Evolutionary conservation across 35 echinoderm and acorn worm genomes (phyloP).

Genomic region (Chiridota heheva): DNA sequence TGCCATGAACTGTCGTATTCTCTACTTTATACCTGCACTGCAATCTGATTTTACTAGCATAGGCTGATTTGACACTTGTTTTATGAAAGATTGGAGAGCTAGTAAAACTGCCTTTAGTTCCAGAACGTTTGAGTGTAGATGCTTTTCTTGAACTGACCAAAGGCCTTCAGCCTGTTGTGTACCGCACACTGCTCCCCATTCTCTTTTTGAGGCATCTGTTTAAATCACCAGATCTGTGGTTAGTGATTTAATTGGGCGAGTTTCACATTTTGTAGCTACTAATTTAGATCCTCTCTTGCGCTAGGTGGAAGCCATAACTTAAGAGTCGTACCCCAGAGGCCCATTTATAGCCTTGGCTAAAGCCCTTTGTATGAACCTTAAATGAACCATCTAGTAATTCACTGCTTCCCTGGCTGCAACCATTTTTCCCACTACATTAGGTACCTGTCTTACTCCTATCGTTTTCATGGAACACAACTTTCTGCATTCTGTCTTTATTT

Average conservation of each 20-base stretch:
- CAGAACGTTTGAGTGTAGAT: background rate
- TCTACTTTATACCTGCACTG: too few relatives aligned
- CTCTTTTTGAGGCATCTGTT: background rate
- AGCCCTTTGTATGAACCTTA: conserved; percentile 19
- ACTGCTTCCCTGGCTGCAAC: background rate
- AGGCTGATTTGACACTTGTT: background rate
- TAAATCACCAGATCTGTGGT: background rate
- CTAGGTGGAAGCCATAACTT: background rate
- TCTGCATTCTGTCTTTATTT: too few relatives aligned
- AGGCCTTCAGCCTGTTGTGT: too few relatives aligned
- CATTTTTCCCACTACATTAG: conserved; percentile 12
- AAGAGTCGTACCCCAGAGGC: background rate
- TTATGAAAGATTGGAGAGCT: background rate
- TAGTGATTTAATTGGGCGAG: background rate
- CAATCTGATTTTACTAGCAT: too few relatives aligned
- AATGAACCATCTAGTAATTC: background rate
- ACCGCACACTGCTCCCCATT: conserved; percentile 1
- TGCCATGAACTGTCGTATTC: conserved; percentile 36
- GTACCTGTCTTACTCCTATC: too few relatives aligned
- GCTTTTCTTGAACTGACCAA: conserved; percentile 16
- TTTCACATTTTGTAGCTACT: conserved; percentile 18
- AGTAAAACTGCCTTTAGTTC: conserved; percentile 14
- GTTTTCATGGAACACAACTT: too few relatives aligned
- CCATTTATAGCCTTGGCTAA: background rate
- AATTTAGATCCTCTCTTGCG: conserved; percentile 10